Base-by-base conservation (phyloP, 1,140 invertebrate species). In the Pseudomyrmex flavicornis region DNA sequence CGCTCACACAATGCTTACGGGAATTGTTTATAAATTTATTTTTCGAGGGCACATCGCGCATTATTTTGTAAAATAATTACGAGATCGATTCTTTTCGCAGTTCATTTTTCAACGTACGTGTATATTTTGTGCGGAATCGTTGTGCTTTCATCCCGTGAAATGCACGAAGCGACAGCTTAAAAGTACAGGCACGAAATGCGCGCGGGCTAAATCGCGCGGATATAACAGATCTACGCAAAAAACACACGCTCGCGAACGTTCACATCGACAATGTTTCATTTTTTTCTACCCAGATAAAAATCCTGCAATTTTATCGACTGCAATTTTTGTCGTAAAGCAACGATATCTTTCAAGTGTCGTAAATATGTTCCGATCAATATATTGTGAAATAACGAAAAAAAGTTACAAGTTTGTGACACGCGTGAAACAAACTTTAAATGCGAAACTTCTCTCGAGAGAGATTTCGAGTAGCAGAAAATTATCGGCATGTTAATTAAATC, bases 41-140 rank as follows among this genome's bases (percentile, higher is more conserved):
- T 35, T 35, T 35, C 35, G 35, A 35, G 35, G 5, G 35, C 5
- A 35, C 5, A 35, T 7, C 35, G 4, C 5, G 35, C 35, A 35
- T 35, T 35, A 35, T 35, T 35, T 35, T 35, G 35, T 35, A 35
- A 35, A 35, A 35, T 35, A 35, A 35, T 35, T 35, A 35, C 35
- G 0, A 35, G 4, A 35, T 5, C 35, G 0, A 26, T 26, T 26
- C 2, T 35, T 35, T 48, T 10, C 9, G 13, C 56, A 5, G 5
- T 20, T 15, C 13, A 59, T 4, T 15, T 79, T 59, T 70, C 15
- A 12, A 8, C 15, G 48, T 58, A 69, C 69, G 35, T 35, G 35
- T 35, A 35, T 35, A 35, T 35, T 35, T 35, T 79, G 69, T 79
- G 15, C 26, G 59, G 70, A 80, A 70, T 61, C 54, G 4, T n/a